Base-by-base conservation (phyloP, 2,888 invertebrate genomes). In the Girardia tigrina region DNA sequence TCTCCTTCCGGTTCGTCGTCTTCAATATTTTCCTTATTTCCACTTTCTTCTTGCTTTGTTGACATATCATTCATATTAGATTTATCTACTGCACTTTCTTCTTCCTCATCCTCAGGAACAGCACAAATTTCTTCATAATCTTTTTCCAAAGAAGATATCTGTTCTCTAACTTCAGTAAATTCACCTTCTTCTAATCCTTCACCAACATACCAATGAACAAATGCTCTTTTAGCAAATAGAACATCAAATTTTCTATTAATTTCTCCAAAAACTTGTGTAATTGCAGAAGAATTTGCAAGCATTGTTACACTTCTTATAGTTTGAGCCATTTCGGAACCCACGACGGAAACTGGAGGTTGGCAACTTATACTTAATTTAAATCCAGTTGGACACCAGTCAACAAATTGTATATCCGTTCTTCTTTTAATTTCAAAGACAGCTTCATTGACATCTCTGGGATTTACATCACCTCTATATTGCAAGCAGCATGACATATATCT, bases 81-180 rank as follows among this genome's bases (percentile, higher is more conserved):
- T 56, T 56, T 56, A n/a, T n/a, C n/a, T 4, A 4, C 56, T 12
- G 56, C 78, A 71, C 78, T 78, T 28, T 76, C 76, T 71, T 78
- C 78, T 42, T 71, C 78, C 28, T 78, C 78, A 23, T 75, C 78
- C 28, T 78, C 78, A 79, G 95, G 82, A 74, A 81, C 81, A 71
- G 83, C 79, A 2, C 84, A 84, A 56, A 85, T 85, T 79, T 85
- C 85, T 78, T 85, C 85, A 78, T 85, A 85, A 78, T 85, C 83
- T 77, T 83, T 82, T 77, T 84, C 83, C 26, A 83, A 79, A 16
- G 85, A 84, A 1, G 84, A 85, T 78, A 92, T 86, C 85, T 92
- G 91, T 83, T 92, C 91, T 2, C 92, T 88, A 0, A 91, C 91
- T 81, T 92, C 92, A 0, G 90, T 88, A 85, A 91, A 92, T 89